Evolutionary conservation across 2,888 invertebrate genomes (phyloP), one percentile per base, ranked within the genome.

Genomic region (Dione vanillae): DNA sequence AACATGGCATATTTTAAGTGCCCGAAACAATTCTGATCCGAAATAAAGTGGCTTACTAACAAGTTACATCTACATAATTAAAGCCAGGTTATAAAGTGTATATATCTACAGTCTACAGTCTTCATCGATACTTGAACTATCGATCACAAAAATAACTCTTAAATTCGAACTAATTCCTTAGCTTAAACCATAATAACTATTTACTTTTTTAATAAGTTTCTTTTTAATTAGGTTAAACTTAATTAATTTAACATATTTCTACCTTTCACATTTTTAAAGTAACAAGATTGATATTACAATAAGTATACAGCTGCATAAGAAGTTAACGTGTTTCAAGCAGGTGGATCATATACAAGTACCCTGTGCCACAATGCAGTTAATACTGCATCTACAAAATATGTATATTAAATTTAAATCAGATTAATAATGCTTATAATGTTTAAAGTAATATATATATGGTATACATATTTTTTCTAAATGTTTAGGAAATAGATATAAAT

Each of bases 241-340:
- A 37, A 35, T 54, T 54, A 37, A 54, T 54, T 54, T 16, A 54
- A 54, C 10, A 54, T 54, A 54, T 54, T 54, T 54, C 37, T 54
- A 37, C 16, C 1, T 54, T 59, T 43, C 59, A 59, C 43, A 43
- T 43, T 59, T 9, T 43, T 61, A n/a, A 10, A 54, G n/a, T 35
- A n/a, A 61, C 43, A 61, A 45, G 43, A 61, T 43, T 61, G 43
- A 61, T 41, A 45, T 45, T 61, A 41, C 27, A 45, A 6, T 61
- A 6, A 27, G 27, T n/a, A 10, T 27, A 43, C 59, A 61, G 59
- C 20, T 61, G 59, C 27, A n/a, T 61, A 20, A 43, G 59, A 43
- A 61, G 59, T 40, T 14, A 43, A 43, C 59, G 41, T n/a, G 43
- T 61, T 61, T n/a, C n/a, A n/a, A 59, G 59, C 59, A 59, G 59